Evolutionary conservation across 1,140 invertebrate species (phyloP).

Genomic region (Babylonia areolata): DNA sequence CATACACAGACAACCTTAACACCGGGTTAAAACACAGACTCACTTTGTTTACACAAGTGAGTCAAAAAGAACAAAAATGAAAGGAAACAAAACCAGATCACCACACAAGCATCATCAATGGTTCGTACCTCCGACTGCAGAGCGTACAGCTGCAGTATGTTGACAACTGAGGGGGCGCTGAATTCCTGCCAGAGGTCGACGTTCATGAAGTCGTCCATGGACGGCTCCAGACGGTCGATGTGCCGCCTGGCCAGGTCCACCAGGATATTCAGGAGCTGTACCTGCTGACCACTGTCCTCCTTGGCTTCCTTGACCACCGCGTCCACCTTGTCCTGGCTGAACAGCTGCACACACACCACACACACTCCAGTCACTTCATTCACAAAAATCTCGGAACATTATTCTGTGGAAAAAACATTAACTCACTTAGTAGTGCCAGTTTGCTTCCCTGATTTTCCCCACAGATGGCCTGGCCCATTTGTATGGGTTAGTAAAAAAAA

Average conservation of each 20-base stretch:
- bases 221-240: neutral
- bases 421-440: no score
- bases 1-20: no score
- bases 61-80: no score
- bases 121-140: conserved; percentile 15
- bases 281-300: conserved; percentile 19
- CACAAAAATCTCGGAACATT: no score
- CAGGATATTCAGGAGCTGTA: neutral
- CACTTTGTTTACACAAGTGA: no score
- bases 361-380: neutral
- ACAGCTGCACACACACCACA: conserved; percentile 23
- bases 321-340: conserved; percentile 30
- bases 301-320: conserved; percentile 24
- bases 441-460: no score
- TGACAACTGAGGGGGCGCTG: neutral
- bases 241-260: conserved; percentile 24
- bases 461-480: no score
- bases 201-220: conserved; percentile 30
- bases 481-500: no score
- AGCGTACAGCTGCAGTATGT: conserved; percentile 22
- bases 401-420: no score
- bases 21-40: no score
- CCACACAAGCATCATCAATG: no score
- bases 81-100: no score
- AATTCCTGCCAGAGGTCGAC: neutral